Conservation (phyloP, 2,888 invertebrate genomes). For the Tolmerus cingulatus region DNA sequence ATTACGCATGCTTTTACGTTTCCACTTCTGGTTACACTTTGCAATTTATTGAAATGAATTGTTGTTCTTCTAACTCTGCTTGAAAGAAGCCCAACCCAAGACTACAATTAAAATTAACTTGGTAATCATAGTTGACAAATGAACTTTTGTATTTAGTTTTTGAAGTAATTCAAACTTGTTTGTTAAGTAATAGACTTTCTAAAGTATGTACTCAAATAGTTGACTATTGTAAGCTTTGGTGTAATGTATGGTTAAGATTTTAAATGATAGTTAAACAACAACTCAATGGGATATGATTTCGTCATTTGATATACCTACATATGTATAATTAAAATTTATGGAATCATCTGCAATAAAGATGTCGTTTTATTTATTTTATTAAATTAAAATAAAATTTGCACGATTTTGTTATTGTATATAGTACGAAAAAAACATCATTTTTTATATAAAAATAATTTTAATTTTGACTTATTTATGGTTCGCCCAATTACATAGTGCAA, state of each 20-base stretch:
- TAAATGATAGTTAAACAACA: neutral
- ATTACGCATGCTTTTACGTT: neutral
- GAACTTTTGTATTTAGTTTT: neutral
- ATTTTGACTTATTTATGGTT: neutral
- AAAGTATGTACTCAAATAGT: neutral
- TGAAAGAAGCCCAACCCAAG: neutral
- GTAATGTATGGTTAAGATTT: neutral
- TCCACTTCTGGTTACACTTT: neutral
- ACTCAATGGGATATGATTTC: no score
- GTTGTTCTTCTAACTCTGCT: neutral
- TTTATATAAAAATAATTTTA: no score
- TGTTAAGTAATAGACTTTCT: neutral
- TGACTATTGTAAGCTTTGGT: neutral
- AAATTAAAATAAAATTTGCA: no score
- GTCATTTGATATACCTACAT: no score
- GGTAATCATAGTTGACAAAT: neutral
- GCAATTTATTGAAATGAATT: neutral
- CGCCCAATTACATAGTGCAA: neutral
- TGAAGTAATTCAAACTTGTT: neutral
- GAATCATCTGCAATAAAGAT: no score
- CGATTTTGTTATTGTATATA: no score
- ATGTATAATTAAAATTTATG: no score
- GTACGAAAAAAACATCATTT: no score
- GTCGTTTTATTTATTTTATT: no score
- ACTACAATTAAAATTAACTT: neutral